Base-by-base conservation (phyloP, 1,140 invertebrate genomes). In the Heliconius hewitsoni region DNA sequence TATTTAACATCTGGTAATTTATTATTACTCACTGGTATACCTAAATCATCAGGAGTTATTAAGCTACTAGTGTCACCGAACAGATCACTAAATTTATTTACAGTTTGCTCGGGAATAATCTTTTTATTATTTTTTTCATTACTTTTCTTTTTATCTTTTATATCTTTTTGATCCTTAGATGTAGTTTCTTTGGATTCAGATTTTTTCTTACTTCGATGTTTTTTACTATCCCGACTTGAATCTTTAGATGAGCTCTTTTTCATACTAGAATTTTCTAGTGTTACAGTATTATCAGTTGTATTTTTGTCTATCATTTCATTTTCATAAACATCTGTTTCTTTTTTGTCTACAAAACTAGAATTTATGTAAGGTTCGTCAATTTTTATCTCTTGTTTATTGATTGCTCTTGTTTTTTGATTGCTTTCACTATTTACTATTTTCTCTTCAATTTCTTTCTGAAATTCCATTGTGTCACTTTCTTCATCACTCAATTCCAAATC, bases 401-500 rank as follows among this genome's bases (percentile, higher is more conserved):
- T 19, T 73, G 66, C 3, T 71, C 23, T 23, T 23, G 77, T 18
- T 37, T 70, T 27, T 42, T 70, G 3, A 27, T 19, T 73, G 66
- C 3, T 71, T 19, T 82, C 39, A 55, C 37, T 50, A 66, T 16
- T 66, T 23, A 16, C 11, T 13, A 42, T 52, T 34, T 66, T 74
- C 42, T 76, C 50, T 60, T 76, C 77, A 18, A 11, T 73, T 8
- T 73, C 75, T 79, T 81, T 78, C 13, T 77, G 71, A 50, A 50
- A 52, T 34, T 91, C 84, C 30, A 80, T 71, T 83, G 82, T 83
- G 77, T 92, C 91, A 80, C 86, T 87, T 71, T 84, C 89, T 82
- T 94, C 93, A 77, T 94, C 93, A 83, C 93, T 94, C 76, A 94
- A 82, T 76, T 90, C 86, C 81, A 94, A 87, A 83, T 94, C 93